Conservation (phyloP, 2,888 invertebrate species). For the Cephalotes varians region DNA sequence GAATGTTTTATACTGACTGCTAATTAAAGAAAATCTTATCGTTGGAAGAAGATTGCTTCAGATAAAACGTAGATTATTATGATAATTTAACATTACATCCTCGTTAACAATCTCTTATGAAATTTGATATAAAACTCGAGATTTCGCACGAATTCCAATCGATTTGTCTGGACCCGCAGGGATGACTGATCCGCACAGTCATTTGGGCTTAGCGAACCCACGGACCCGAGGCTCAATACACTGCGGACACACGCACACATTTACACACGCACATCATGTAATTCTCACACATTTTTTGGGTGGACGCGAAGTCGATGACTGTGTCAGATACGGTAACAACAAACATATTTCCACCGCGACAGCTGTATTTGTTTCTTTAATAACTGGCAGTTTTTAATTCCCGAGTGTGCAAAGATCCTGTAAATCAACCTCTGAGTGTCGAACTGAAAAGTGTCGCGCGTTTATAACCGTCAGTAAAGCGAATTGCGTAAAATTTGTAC, state of each 20-base stretch:
- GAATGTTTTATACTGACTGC: background rate
- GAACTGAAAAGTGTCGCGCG: background rate
- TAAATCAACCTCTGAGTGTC: background rate
- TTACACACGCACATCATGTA: background rate
- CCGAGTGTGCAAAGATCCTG: background rate
- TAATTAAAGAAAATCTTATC: constrained; percentile 22
- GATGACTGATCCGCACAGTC: background rate
- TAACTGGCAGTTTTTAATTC: constrained; percentile 15
- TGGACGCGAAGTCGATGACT: background rate
- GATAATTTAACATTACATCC: background rate
- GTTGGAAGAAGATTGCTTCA: background rate
- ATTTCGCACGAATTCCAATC: background rate
- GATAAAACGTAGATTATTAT: background rate
- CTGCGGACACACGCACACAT: background rate
- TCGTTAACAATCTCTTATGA: background rate
- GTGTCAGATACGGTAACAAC: background rate
- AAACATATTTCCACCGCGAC: constrained; percentile 6
- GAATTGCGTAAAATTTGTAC: constrained; percentile 10
- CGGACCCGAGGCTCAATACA: background rate
- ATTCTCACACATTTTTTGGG: background rate
- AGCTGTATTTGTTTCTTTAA: background rate
- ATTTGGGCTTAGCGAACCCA: constrained; percentile 1
- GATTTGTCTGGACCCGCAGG: background rate
- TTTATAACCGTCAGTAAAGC: constrained; percentile 15
- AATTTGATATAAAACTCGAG: background rate